Base-by-base conservation (phyloP, 2,797 vertebrate genomes). In the Propithecus deckenii region DNA sequence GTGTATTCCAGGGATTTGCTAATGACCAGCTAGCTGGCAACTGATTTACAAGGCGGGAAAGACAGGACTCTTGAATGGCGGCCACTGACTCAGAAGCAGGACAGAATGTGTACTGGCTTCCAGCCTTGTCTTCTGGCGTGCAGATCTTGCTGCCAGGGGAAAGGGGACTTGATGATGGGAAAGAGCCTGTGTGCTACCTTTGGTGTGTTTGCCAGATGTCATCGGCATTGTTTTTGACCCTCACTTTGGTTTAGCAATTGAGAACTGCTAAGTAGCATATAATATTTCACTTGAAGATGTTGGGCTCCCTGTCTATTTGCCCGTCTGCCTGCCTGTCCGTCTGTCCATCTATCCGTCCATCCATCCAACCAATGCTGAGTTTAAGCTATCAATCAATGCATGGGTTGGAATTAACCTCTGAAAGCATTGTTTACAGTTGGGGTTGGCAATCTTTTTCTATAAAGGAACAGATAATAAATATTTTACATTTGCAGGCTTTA, bases 1-100 rank as follows among this genome's bases (percentile, higher is more conserved):
- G 5, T 94, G 78, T 65, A 46, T 94, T 95, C 48, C 91, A 95
- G 30, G 50, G 69, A 59, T 94, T 95, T 97, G 69, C 86, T 93
- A 63, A 83, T 95, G n/a, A 78, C 18, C n/a, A 96, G 41, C 41
- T 91, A 96, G 41, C 41, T 91, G 96, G 84, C 86, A 93, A 38
- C 35, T 79, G 86, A 80, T 93, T 91, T 91, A 75, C 41, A 94
- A 93, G 57, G 74, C 2, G 0, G 69, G 32, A 86, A 81, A 59
- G 57, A 38, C 13, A 71, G 46, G 63, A 23, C 52, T 93, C 50
- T 80, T 95, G 84, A 86, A n/a, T 48, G 59, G 32, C 15, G 10
- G 63, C 84, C 75, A 61, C 38, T 71, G 90, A 79, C 59, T 96
- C 57, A 65, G 23, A 38, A 83, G 81, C 55, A 95, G 65, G 91